These are phyloP conservation scores for Psophia crepitans DNA, from an alignment of 2,113 vertebrate species.

Conservation along the genomic window DNA sequence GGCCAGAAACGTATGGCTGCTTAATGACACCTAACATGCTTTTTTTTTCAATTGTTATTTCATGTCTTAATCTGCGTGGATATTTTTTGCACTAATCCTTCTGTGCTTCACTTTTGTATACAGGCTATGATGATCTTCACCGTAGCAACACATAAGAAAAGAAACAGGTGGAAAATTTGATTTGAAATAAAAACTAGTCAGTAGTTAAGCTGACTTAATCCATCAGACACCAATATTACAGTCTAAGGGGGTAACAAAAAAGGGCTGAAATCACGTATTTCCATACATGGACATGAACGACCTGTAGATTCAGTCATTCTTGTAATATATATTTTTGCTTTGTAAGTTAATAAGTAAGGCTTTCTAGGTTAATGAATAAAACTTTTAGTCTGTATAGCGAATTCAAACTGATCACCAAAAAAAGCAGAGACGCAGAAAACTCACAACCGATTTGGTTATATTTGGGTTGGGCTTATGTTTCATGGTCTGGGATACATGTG, in stretches of 20 bases:
- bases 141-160: neutral
- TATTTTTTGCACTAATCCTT: neutral
- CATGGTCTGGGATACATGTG: no score
- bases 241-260: neutral
- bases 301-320: neutral
- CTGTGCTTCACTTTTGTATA: neutral
- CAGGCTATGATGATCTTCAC: conserved; percentile 26
- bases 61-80: neutral
- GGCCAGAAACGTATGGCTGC: conserved; percentile 31
- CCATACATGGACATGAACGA: neutral
- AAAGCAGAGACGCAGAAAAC: no score
- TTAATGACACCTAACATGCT: conserved; percentile 29
- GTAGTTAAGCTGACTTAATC: neutral
- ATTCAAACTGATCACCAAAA: no score
- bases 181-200: conserved; percentile 28
- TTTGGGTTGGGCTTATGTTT: no score
- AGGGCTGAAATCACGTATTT: neutral
- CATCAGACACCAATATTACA: neutral
- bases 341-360: neutral
- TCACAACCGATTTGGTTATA: no score
- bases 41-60: neutral
- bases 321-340: neutral
- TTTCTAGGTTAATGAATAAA: neutral
- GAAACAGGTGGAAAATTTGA: conserved; percentile 17
- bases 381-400: no score